These are phyloP conservation scores for Trachythela sp. DNA, from an alignment of 64 coral and sea anemone species.

Conservation along the genomic window DNA sequence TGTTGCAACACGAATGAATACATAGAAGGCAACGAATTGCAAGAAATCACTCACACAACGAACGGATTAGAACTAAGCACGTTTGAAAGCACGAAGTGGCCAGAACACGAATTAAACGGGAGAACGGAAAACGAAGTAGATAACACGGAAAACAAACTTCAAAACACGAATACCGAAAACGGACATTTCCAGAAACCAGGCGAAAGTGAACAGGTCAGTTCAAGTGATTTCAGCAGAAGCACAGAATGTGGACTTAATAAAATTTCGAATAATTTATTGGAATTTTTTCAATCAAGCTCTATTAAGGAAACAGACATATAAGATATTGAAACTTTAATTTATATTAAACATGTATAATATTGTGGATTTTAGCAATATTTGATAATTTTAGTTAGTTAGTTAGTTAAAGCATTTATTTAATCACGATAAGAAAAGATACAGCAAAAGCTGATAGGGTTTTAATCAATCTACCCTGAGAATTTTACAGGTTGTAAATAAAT, in stretches of 20 bases:
- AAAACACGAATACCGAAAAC: not conserved
- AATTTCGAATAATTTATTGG: no score
- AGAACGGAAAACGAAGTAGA: not conserved
- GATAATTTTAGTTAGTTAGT: no score
- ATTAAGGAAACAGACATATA: no score
- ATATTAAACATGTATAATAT: no score
- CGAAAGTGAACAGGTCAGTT: not conserved
- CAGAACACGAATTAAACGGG: not conserved
- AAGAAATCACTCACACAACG: not conserved
- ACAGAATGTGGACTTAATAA: not conserved
- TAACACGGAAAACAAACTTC: not conserved
- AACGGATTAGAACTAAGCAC: not conserved
- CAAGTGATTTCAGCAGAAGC: not conserved
- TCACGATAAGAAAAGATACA: no score
- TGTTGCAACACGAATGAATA: not conserved
- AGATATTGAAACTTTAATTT: no score
- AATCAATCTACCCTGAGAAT: no score
- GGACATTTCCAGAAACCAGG: not conserved
- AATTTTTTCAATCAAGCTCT: no score
- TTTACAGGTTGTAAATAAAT: no score
- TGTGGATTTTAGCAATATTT: no score
- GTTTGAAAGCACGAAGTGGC: not conserved
- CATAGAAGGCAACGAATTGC: not conserved
- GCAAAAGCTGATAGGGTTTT: no score
- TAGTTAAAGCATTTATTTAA: no score